Evolutionary conservation across 2,888 invertebrate species (phyloP).

Genomic region (Noctua janthina): DNA sequence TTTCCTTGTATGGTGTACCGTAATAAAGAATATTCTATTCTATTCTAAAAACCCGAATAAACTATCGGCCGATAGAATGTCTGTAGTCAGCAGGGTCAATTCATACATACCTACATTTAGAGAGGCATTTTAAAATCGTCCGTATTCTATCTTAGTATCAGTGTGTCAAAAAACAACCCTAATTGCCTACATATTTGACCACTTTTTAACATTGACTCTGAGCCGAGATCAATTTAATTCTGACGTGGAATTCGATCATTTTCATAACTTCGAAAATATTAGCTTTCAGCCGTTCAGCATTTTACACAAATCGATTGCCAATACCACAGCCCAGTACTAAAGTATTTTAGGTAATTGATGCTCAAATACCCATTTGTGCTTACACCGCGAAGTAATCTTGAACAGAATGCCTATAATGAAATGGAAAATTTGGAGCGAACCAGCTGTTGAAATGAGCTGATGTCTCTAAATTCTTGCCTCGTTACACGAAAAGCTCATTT

Average conservation of each 20-base stretch:
- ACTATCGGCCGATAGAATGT: neutral
- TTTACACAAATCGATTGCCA: constrained; percentile 12
- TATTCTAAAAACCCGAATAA: too few species aligned
- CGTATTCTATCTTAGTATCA: neutral
- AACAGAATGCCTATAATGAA: constrained; percentile 51
- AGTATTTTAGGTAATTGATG: constrained; percentile 47
- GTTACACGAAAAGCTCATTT: constrained; percentile 42
- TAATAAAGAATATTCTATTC: too few species aligned
- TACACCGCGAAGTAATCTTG: constrained; percentile 50
- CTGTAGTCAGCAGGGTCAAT: neutral
- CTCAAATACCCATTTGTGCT: constrained; percentile 57
- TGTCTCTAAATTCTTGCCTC: constrained; percentile 34
- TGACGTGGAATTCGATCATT: neutral
- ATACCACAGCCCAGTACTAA: neutral
- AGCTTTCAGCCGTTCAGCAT: neutral
- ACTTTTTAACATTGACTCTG: neutral
- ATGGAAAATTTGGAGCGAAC: constrained; percentile 48
- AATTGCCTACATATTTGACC: neutral
- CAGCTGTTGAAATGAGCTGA: constrained; percentile 38
- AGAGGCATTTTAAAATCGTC: too few species aligned
- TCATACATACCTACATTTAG: too few species aligned
- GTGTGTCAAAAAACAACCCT: neutral
- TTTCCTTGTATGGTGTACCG: too few species aligned
- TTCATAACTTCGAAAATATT: neutral
- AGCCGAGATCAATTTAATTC: neutral